Percentiles rank a stretch among this genome's conserved stretches.
These are phyloP conservation scores for Sebastes trivittatus DNA, from an alignment of 2,797 vertebrate genomes.

Conservation along the genomic window DNA sequence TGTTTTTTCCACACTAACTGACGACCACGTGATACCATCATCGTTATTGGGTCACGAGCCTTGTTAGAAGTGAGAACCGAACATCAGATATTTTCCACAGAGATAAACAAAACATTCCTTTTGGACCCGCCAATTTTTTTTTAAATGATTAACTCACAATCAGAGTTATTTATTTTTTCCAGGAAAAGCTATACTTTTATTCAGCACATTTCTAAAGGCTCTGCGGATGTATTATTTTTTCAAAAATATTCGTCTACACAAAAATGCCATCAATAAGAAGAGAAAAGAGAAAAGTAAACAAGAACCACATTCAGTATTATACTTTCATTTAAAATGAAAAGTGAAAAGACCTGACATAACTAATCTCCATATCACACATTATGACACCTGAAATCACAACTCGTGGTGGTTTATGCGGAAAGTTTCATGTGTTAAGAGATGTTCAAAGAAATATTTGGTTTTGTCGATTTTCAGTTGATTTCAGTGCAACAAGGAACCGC, in stretches of 20 bases:
- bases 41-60: too few relatives aligned
- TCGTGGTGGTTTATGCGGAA: conserved; percentile 32
- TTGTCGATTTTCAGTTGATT: conserved; percentile 11
- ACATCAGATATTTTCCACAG: too few relatives aligned
- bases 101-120: too few relatives aligned
- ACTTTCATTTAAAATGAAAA: conserved; percentile 4
- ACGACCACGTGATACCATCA: too few relatives aligned
- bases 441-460: conserved; percentile 12
- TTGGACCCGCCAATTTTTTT: neutral
- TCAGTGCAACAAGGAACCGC: neutral
- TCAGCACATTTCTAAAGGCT: neutral
- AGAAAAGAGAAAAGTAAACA: neutral
- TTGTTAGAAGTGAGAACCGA: too few relatives aligned
- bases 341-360: conserved; percentile 7
- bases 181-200: neutral
- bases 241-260: neutral
- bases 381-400: conserved; percentile 30
- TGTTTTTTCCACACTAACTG: too few relatives aligned
- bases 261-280: neutral
- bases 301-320: neutral
- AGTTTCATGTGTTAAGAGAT: conserved; percentile 20
- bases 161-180: neutral
- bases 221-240: neutral
- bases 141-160: neutral
- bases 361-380: conserved; percentile 4